phyloP scores from a whole-genome alignment of 1,140 invertebrate species.

The Drosophila busckii region DNA sequence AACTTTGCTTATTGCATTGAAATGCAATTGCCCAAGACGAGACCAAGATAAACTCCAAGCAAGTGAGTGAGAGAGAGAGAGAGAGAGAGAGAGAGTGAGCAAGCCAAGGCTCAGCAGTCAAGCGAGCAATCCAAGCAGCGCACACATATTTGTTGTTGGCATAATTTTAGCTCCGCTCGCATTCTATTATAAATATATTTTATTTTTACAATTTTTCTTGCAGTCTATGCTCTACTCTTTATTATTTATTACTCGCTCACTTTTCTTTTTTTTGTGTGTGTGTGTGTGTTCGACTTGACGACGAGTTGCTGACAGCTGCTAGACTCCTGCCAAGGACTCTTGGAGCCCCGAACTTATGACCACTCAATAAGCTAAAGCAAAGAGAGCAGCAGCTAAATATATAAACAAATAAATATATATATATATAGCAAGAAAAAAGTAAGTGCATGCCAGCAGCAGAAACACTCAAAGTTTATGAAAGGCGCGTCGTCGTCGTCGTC shows the following conservation, averaged over 20 bases:
- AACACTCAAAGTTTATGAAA: conserved; percentile 76
- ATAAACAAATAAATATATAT: conserved; percentile 74
- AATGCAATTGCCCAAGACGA: conserved; percentile 52
- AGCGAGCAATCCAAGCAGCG: no score
- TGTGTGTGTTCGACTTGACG: no score
- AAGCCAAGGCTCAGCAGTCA: no score
- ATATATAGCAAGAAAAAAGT: conserved; percentile 68
- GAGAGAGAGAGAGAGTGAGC: no score
- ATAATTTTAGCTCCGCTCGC: no score
- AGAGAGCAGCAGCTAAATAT: neutral
- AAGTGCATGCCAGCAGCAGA: conserved; percentile 72
- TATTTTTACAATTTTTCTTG: neutral
- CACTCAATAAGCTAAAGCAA: conserved; percentile 16
- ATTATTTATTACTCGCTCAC: conserved; percentile 19
- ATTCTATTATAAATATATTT: no score
- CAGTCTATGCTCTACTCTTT: neutral
- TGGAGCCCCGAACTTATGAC: conserved; percentile 26
- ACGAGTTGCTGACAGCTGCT: conserved; percentile 24
- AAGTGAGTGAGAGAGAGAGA: neutral
- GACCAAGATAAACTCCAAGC: neutral
- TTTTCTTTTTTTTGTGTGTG: no score
- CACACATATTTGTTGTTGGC: no score
- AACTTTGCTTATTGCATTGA: conserved; percentile 70
- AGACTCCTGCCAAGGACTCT: conserved; percentile 34
- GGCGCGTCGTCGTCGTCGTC: conserved; percentile 39